phyloP scores from a whole-genome alignment of 2,888 invertebrate genomes.

The Pachycephus smyrnensis region DNA sequence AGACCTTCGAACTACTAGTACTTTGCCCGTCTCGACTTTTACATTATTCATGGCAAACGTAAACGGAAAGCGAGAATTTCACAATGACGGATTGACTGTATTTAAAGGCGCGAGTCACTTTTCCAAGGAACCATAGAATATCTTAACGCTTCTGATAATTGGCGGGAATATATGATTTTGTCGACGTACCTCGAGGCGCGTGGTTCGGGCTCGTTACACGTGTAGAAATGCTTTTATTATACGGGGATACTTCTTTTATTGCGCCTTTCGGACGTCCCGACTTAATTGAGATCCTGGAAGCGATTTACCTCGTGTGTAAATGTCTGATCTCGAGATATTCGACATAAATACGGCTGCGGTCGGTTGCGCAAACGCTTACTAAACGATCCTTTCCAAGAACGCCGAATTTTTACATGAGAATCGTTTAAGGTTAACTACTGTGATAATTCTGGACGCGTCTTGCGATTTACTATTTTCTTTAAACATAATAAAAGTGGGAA shows the following conservation, averaged over 20 bases:
- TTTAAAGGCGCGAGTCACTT: conserved; percentile 52
- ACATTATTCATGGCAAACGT: not conserved
- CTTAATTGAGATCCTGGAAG: not conserved
- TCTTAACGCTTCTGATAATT: conserved; percentile 59
- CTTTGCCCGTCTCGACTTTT: not conserved
- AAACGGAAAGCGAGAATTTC: not conserved
- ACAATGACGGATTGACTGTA: conserved; percentile 40
- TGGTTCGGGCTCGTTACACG: not conserved
- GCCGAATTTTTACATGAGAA: not conserved
- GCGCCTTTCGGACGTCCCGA: not conserved
- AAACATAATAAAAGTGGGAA: not conserved
- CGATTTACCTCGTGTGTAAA: not conserved
- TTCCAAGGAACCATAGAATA: conserved; percentile 55
- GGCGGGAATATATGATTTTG: not conserved
- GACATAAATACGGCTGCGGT: not conserved
- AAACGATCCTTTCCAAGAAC: not conserved
- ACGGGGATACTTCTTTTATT: not conserved
- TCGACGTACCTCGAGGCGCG: not conserved
- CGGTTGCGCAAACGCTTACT: not conserved
- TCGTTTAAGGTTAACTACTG: not conserved
- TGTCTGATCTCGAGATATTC: not conserved
- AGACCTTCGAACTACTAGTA: not conserved
- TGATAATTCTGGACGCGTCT: not conserved
- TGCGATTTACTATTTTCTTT: not conserved
- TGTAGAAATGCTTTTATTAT: not conserved